Evolutionary conservation across 37 sponge, comb jelly and placozoan species (phyloP).

Genomic region (Crambe crambe): DNA sequence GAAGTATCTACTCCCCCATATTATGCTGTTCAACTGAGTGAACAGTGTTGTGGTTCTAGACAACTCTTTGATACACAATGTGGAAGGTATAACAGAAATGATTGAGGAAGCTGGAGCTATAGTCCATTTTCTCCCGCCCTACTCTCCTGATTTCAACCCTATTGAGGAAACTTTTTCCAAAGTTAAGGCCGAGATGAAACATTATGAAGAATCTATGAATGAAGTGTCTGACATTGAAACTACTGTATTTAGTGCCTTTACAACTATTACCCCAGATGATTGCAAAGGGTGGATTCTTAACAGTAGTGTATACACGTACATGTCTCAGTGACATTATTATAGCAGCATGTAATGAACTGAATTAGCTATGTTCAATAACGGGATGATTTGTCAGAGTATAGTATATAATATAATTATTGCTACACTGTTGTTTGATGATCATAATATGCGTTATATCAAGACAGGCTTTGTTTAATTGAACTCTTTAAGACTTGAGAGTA

Average conservation of each 20-base stretch:
- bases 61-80: slow-evolving; percentile 45
- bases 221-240: slow-evolving; percentile 20
- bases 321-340: too few species aligned
- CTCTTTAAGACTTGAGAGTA: too few species aligned
- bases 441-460: too few species aligned
- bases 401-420: too few species aligned
- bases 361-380: too few species aligned
- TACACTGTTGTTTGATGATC: too few species aligned
- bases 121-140: slow-evolving; percentile 39
- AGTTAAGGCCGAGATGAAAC: slow-evolving; percentile 16
- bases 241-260: neutral
- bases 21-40: slow-evolving; percentile 28
- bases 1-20: too few species aligned
- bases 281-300: slow-evolving; percentile 28
- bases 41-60: slow-evolving; percentile 51
- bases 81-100: slow-evolving; percentile 6
- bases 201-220: neutral
- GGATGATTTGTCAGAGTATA: too few species aligned
- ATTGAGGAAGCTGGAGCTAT: slow-evolving; percentile 37
- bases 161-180: slow-evolving; percentile 48
- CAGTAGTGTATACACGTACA: neutral
- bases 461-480: too few species aligned
- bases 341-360: too few species aligned
- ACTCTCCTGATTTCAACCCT: slow-evolving; percentile 33
- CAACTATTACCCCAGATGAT: slow-evolving; percentile 30